A percentile compares a stretch with the other conserved stretches of the same genome.
These are phyloP conservation scores for Periphyllus acericola DNA, from an alignment of 2,888 invertebrate species.

Conservation along the genomic window DNA sequence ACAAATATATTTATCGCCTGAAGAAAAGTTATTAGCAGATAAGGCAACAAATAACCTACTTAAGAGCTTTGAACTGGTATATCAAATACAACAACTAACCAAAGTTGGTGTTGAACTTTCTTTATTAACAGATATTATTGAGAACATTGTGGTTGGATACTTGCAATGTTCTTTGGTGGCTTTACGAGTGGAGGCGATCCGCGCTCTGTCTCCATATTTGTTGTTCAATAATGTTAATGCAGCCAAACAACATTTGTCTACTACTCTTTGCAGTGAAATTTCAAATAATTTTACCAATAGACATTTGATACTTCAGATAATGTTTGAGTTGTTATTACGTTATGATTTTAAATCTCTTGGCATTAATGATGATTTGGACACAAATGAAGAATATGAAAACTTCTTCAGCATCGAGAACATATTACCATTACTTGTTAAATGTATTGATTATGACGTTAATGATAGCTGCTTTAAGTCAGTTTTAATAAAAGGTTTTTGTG, in stretches of 20 bases:
- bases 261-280: constrained; percentile 39
- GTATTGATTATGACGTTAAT: constrained; percentile 40
- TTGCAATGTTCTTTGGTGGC: constrained; percentile 34
- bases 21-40: constrained; percentile 1
- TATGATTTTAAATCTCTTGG: constrained; percentile 33
- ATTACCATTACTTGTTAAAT: constrained; percentile 26
- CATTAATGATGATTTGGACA: constrained; percentile 22
- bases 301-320: constrained; percentile 30
- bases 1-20: not conserved
- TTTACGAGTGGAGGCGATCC: constrained; percentile 44
- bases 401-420: not conserved
- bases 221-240: constrained; percentile 5
- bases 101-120: constrained; percentile 35
- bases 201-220: constrained; percentile 9
- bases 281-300: constrained; percentile 32
- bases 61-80: constrained; percentile 42
- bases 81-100: constrained; percentile 36
- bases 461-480: constrained; percentile 45
- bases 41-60: constrained; percentile 7
- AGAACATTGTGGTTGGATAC: constrained; percentile 39
- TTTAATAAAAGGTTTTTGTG: constrained; percentile 48
- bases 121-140: constrained; percentile 53
- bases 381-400: constrained; percentile 1
- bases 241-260: constrained; percentile 26
- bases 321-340: constrained; percentile 40